Base-by-base conservation (phyloP, 1,140 invertebrate genomes). In the Stenopsyche tienmushanensis region DNA sequence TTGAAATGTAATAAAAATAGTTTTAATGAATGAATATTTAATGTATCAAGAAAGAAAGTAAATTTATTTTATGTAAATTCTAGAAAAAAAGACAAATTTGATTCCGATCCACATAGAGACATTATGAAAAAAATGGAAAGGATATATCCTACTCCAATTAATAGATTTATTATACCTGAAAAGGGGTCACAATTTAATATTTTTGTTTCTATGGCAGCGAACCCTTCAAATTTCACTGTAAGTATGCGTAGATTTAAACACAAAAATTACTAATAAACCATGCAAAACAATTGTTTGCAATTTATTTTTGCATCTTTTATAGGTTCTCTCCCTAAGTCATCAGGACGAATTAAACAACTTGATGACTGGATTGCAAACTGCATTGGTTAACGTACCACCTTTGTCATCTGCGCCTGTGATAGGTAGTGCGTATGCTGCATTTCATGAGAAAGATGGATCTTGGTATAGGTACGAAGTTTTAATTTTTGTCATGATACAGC, bases 391-490 rank as follows among this genome's bases (percentile, higher is more conserved):
- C 20, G 68, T 82, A 26, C 66, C 72, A 39, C 77, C 78, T 24
- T 72, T 76, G 10, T 75, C 75, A 0, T 9, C 64, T 1, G 76
- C 74, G 18, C 75, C 74, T 10, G 66, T 79, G 8, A 75, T 74
- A 55, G 79, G 82, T 50, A 82, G 82, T 39, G 73, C 85, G 2
- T 86, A 82, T 70, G 83, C 84, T 15, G 83, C 79, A 1, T 79
- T 75, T 64, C 81, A 84, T 68, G 74, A 73, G 1, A 81, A 83
- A 68, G 77, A 81, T 15, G 64, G 75, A 18, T 76, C 74, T 0
- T 87, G 84, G 84, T 85, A 85, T 67, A 82, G 85, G 85, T 86
- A 75, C 73, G 73, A 66, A 5, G 17, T 17, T n/a, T n/a, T 18
- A 1, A 53, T 53, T 24, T 1, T 25, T 29, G 17, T 53, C 3